Percentiles rank a stretch among this genome's conserved stretches.
Conservation (phyloP, 2,888 invertebrate genomes). For the Drosophila neonasuta region DNA sequence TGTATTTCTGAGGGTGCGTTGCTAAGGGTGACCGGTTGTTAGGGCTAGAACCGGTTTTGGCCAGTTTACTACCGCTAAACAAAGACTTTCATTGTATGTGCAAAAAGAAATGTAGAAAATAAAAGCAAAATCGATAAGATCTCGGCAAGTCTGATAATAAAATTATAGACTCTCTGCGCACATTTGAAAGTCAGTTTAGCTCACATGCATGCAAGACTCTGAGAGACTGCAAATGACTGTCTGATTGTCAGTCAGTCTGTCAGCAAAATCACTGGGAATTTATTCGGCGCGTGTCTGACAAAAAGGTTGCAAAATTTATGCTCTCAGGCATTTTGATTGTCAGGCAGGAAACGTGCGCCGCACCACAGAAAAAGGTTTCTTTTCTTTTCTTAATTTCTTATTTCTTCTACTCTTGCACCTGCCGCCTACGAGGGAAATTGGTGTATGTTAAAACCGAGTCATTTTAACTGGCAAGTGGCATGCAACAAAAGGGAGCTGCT, state of each 20-base stretch:
- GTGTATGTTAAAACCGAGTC: conserved; percentile 20
- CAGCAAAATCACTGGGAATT: conserved; percentile 37
- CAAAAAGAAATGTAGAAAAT: neutral
- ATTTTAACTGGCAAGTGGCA: conserved; percentile 53
- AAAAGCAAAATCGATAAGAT: conserved; percentile 66
- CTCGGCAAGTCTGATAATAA: conserved; percentile 38
- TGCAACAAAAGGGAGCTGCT: conserved; percentile 39
- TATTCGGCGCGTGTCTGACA: conserved; percentile 59
- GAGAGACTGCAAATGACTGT: conserved; percentile 1
- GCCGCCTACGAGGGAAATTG: conserved; percentile 62
- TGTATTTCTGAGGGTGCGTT: conserved; percentile 37
- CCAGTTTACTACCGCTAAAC: conserved; percentile 45
- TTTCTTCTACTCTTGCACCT: conserved; percentile 59
- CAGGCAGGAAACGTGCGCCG: conserved; percentile 67
- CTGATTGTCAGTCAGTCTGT: conserved; percentile 13
- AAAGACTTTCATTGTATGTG: conserved; percentile 60
- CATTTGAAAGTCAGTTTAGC: conserved; percentile 1
- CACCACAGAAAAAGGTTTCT: conserved; percentile 17
- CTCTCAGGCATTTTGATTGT: conserved; percentile 59
- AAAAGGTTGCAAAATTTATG: conserved; percentile 32
- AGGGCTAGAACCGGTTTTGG: conserved; percentile 59
- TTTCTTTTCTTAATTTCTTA: conserved; percentile 25
- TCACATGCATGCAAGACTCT: neutral
- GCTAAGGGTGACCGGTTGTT: conserved; percentile 37
- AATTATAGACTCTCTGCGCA: conserved; percentile 15